phyloP scores from a whole-genome alignment of 2,888 invertebrate genomes.

The Limenitis arthemis region DNA sequence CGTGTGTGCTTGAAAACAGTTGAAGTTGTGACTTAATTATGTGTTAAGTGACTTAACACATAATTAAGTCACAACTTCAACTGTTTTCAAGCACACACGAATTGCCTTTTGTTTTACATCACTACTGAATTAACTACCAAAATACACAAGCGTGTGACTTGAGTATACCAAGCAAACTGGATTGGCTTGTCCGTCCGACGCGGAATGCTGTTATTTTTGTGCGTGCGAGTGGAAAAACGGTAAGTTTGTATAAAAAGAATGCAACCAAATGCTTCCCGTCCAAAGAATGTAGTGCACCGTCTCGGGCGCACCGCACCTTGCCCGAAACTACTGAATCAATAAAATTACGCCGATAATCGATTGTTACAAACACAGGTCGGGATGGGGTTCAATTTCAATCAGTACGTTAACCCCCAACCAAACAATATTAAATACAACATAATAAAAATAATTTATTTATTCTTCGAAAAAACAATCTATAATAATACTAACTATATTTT shows the following conservation, averaged over 20 bases:
- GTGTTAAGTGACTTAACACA: constrained; percentile 40
- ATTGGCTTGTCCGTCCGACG: constrained; percentile 48
- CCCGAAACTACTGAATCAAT: constrained; percentile 28
- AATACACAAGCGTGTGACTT: constrained; percentile 48
- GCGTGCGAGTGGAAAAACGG: constrained; percentile 42
- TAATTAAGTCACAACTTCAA: too few species aligned
- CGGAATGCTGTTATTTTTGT: constrained; percentile 38
- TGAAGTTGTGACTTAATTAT: constrained; percentile 43
- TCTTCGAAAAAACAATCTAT: not conserved
- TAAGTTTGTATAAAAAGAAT: constrained; percentile 60
- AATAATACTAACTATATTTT: too few species aligned
- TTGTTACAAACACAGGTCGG: constrained; percentile 19
- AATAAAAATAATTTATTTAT: not conserved
- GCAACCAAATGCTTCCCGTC: constrained; percentile 61
- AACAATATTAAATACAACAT: constrained; percentile 3
- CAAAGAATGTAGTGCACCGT: constrained; percentile 64
- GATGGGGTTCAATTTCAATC: constrained; percentile 11
- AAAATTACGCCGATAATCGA: constrained; percentile 20
- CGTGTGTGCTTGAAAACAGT: constrained; percentile 35
- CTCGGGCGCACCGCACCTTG: constrained; percentile 61
- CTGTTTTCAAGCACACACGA: too few species aligned
- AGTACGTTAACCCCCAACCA: constrained; percentile 3
- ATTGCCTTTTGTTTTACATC: constrained; percentile 59
- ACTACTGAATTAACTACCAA: constrained; percentile 39
- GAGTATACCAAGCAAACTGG: constrained; percentile 64